phyloP scores from a whole-genome alignment of 2,113 vertebrate genomes.

The Platichthys stellatus region DNA sequence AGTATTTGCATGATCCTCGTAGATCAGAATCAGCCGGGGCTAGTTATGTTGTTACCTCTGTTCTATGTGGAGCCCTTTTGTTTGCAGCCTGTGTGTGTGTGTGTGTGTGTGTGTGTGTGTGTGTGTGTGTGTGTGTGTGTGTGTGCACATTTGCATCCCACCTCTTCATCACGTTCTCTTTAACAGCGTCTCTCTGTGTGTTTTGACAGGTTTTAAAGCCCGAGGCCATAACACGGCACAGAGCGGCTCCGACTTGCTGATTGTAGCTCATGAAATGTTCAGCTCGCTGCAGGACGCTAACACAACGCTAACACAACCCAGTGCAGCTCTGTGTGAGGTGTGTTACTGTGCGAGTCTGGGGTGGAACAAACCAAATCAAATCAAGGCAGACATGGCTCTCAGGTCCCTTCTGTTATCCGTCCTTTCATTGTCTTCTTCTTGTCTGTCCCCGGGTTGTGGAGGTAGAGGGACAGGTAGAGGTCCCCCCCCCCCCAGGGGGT shows the following conservation, averaged over 20 bases:
- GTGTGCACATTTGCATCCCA: neutral
- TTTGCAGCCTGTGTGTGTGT: neutral
- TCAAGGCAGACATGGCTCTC: too few species aligned
- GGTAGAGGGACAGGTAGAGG: too few species aligned
- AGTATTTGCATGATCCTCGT: neutral
- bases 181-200: neutral
- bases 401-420: too few species aligned
- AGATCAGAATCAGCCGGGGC: constrained; percentile 1
- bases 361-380: too few species aligned
- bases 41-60: neutral
- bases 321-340: too few species aligned
- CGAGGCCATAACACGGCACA: neutral
- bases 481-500: too few species aligned
- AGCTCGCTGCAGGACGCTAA: neutral
- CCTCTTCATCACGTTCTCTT: neutral
- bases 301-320: neutral
- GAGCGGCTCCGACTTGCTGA: too few species aligned
- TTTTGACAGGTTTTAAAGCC: constrained; percentile 2
- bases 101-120: constrained; percentile 3
- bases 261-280: too few species aligned
- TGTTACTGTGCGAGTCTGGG: too few species aligned
- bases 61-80: neutral
- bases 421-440: too few species aligned
- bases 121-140: neutral
- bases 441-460: too few species aligned